Conservation (phyloP, 2,888 invertebrate genomes). For the Sthenelais limicola region DNA sequence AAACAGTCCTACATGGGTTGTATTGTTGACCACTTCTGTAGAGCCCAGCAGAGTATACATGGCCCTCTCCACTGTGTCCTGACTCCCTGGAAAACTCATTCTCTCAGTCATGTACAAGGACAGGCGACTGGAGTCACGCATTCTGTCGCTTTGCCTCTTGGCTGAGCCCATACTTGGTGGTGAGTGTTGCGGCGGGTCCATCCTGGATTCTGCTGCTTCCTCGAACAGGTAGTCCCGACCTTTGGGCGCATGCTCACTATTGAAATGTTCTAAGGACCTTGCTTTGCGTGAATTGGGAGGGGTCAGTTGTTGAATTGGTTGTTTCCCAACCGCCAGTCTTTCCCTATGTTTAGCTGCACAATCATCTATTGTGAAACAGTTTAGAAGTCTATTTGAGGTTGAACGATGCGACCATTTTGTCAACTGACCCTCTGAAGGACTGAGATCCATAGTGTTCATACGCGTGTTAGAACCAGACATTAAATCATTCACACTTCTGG, state of each 20-base stretch:
- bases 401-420: conserved; percentile 19
- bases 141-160: no score
- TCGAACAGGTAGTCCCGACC: neutral
- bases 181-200: neutral
- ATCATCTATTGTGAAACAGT: conserved; percentile 39
- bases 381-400: conserved; percentile 34
- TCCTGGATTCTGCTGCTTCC: neutral
- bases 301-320: neutral
- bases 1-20: conserved; percentile 26
- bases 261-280: conserved; percentile 3
- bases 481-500: no score
- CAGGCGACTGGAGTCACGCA: no score
- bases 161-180: no score
- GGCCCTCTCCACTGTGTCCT: conserved; percentile 19
- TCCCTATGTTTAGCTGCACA: conserved; percentile 17
- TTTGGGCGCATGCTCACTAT: neutral
- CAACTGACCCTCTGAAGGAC: no score
- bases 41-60: conserved; percentile 2
- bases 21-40: conserved; percentile 25
- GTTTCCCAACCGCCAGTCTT: conserved; percentile 9
- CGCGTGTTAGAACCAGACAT: no score
- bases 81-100: no score
- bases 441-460: no score
- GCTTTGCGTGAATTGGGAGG: conserved; percentile 4
- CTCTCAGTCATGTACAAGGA: no score